Conservation (phyloP, 2,113 vertebrate genomes). For the Lophura nycthemera region DNA sequence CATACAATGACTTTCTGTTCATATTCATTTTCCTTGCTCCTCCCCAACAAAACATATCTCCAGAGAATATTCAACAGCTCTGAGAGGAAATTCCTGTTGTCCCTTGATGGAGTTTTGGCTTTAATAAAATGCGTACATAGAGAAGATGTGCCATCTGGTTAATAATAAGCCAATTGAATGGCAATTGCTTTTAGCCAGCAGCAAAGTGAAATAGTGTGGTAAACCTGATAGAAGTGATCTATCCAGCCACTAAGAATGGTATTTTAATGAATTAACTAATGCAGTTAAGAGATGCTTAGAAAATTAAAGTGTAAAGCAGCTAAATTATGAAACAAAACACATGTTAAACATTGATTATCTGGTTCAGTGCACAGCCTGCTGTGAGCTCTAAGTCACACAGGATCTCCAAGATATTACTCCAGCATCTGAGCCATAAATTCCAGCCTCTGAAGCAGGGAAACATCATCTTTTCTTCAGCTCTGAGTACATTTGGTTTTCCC, state of each 20-base stretch:
- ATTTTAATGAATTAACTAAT: neutral
- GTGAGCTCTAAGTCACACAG: neutral
- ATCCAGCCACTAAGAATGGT: neutral
- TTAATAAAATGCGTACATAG: neutral
- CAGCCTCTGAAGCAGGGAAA: neutral
- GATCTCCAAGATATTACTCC: neutral
- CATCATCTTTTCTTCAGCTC: neutral
- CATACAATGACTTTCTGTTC: neutral
- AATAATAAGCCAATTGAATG: neutral
- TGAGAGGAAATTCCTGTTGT: neutral
- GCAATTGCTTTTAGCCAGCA: neutral
- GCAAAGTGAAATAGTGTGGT: neutral
- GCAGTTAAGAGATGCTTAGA: neutral
- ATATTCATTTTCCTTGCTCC: neutral
- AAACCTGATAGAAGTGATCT: neutral
- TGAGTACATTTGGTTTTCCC: neutral
- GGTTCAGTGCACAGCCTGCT: neutral
- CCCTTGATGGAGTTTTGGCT: neutral
- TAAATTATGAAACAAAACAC: neutral
- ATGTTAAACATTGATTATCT: neutral
- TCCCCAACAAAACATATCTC: neutral
- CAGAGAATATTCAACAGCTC: neutral
- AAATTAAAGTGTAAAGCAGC: neutral
- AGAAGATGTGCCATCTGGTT: neutral
- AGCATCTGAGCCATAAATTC: neutral